Base-by-base conservation (phyloP, 1,140 invertebrate genomes). In the Drosophila bipectinata region DNA sequence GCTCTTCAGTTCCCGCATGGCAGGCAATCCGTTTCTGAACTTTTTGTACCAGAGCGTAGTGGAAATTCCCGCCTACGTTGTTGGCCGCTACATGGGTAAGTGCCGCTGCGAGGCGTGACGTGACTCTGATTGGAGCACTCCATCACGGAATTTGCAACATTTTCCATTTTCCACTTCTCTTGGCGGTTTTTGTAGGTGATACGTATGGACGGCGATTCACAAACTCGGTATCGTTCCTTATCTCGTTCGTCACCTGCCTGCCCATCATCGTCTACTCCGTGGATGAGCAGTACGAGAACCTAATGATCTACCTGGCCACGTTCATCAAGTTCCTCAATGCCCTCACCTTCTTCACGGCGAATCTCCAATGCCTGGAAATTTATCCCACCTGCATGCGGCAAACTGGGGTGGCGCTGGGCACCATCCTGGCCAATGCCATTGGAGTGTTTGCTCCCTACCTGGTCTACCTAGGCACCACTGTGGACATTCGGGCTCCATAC, bases 391-490 rank as follows among this genome's bases (percentile, higher is more conserved):
- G 93, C 60, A 90, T 96, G 21, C 91, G 95, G 4, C 94, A 95
- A 73, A 94, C 94, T 15, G 95, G 95, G 52, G 93, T 94, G 79
- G 93, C 94, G 1, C 83, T 95, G 67, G 94, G 94, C 44, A 93
- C 93, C 69, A 93, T 95, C 52, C 87, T 94, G 41, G 93, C 93
- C 9, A 94, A 94, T 79, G 82, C 92, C 18, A 92, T 94, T 32
- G 93, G 93, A 51, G 94, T 95, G 10, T 57, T 96, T 8, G 94
- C 94, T 0, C 96, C 96, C 0, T 96, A 96, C 79, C 92, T 97
- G 39, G 93, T 96, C 4, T 95, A 95, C 81, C 91, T 95, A 91
- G 96, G 79, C 14, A 85, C 79, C 34, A 87, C 79, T 5, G 79
- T 83, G 12, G 79, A 93, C 79, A 90, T 90, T 49, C 92, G 82